Percentiles rank a stretch among this genome's conserved stretches.
Evolutionary conservation across 2,888 invertebrate species (phyloP).

Genomic region (Bombylius discolor): DNA sequence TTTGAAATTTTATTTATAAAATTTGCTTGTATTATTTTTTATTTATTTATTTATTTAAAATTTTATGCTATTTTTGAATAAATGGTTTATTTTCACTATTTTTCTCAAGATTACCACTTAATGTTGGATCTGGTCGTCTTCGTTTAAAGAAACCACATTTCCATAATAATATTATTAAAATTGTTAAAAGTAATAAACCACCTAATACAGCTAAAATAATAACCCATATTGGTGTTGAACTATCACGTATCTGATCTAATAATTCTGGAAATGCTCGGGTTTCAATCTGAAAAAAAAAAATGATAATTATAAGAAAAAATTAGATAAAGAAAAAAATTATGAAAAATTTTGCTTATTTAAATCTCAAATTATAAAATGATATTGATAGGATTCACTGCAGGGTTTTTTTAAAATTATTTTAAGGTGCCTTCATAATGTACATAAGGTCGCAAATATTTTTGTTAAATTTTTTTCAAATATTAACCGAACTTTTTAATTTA

Average conservation of each 20-base stretch:
- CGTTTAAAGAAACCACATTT: conserved; percentile 85
- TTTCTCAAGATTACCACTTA: conserved; percentile 67
- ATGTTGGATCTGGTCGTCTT: conserved; percentile 68
- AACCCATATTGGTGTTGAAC: conserved; percentile 73
- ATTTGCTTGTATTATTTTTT: neutral
- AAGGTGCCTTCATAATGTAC: too few species aligned
- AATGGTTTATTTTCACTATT: conserved; percentile 59
- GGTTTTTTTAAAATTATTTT: too few species aligned
- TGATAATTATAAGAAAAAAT: too few species aligned
- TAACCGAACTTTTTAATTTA: too few species aligned
- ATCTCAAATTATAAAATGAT: too few species aligned
- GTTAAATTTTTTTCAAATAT: too few species aligned
- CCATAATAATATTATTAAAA: conserved; percentile 70
- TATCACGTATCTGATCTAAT: conserved; percentile 57
- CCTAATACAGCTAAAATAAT: conserved; percentile 71
- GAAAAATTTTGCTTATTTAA: too few species aligned
- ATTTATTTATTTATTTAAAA: neutral
- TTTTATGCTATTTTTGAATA: neutral
- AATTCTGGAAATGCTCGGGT: conserved; percentile 76
- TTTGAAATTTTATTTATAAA: neutral
- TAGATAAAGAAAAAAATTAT: too few species aligned
- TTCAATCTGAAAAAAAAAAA: conserved; percentile 47
- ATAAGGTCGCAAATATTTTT: too few species aligned
- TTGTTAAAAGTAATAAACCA: conserved; percentile 67
- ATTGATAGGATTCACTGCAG: too few species aligned